Conservation (phyloP, 2,888 invertebrate species). For the Minunthozetes semirufus region DNA sequence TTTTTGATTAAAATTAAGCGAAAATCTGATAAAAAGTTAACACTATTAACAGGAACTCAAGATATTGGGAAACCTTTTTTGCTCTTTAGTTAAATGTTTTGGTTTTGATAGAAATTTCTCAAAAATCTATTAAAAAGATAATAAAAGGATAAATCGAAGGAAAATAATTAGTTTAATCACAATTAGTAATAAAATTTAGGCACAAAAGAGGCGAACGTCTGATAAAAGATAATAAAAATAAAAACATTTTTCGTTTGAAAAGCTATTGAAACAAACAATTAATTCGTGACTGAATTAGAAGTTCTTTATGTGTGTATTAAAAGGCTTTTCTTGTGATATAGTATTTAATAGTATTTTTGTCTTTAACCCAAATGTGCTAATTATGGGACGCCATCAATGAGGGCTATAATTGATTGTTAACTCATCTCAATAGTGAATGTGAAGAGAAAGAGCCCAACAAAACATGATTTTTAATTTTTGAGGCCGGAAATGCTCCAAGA, state of each 20-base stretch:
- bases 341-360: constrained; percentile 17
- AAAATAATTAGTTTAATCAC: background rate
- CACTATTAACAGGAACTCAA: background rate
- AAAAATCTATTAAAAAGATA: background rate
- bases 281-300: constrained; percentile 10
- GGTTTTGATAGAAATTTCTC: too few relatives aligned
- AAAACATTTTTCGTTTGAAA: background rate
- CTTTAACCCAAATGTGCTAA: constrained; percentile 26
- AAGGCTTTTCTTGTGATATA: background rate
- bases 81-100: background rate
- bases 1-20: background rate
- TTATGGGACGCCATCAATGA: constrained; percentile 15
- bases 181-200: background rate
- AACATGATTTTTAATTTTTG: constrained; percentile 25
- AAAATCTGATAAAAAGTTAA: constrained; percentile 3
- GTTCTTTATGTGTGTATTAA: background rate
- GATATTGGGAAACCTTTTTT: background rate
- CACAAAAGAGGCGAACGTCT: constrained; percentile 8
- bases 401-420: constrained; percentile 24
- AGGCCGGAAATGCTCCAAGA: constrained; percentile 17
- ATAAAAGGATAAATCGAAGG: background rate
- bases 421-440: background rate
- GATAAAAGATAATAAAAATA: constrained; percentile 20
- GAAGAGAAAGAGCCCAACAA: background rate
- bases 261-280: constrained; percentile 22